These are phyloP conservation scores for Dilophus febrilis DNA, from an alignment of 2,888 invertebrate species.

Conservation along the genomic window DNA sequence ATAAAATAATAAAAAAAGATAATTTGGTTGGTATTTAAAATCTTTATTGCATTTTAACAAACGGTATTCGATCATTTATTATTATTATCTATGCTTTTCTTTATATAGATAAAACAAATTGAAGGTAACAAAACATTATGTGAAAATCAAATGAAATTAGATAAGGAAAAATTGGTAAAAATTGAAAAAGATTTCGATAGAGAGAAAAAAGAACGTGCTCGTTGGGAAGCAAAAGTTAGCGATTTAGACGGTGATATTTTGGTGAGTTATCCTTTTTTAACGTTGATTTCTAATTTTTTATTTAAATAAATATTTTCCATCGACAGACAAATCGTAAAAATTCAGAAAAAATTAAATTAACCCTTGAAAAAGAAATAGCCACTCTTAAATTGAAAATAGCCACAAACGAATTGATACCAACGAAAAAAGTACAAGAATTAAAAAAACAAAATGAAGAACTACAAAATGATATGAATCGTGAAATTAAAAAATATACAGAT, in stretches of 20 bases:
- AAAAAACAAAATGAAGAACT: constrained; percentile 37
- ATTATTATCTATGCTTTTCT: not conserved
- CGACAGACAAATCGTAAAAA: constrained; percentile 38
- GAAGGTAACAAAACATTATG: constrained; percentile 30
- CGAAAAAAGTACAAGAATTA: constrained; percentile 46
- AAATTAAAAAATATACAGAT: constrained; percentile 60
- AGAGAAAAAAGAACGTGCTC: constrained; percentile 42
- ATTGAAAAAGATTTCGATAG: constrained; percentile 47
- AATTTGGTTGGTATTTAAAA: constrained; percentile 22
- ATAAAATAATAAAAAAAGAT: constrained; percentile 33
- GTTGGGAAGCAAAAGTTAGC: constrained; percentile 43
- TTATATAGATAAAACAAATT: constrained; percentile 31
- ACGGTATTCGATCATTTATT: constrained; percentile 2
- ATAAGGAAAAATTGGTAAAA: constrained; percentile 30
- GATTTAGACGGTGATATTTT: constrained; percentile 40
- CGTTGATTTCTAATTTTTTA: too few relatives aligned
- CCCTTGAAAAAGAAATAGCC: constrained; percentile 58
- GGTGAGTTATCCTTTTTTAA: constrained; percentile 7
- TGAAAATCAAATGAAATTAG: constrained; percentile 32
- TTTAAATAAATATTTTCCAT: constrained; percentile 6
- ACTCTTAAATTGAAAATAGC: constrained; percentile 49
- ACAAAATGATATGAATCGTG: constrained; percentile 46
- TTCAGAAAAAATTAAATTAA: constrained; percentile 45
- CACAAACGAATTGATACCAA: constrained; percentile 44
- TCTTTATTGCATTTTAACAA: too few relatives aligned